Evolutionary conservation across 2,113 vertebrate species (phyloP), one percentile per base, ranked within the genome.

Genomic region (rat (Rattus norvegicus)): DNA sequence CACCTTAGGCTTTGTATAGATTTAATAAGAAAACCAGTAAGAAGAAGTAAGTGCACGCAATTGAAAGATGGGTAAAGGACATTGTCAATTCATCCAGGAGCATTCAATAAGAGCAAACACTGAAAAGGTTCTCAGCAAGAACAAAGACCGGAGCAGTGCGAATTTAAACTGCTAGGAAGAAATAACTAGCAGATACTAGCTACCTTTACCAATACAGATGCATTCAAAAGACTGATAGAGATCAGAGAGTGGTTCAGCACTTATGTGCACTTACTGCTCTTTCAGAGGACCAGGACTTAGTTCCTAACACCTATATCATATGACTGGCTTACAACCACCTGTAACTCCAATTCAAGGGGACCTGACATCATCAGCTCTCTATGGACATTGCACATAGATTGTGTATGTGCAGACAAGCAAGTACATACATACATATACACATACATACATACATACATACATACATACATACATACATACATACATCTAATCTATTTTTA

Each of bases 11-110:
- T 61, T 81, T 90, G 5, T 11, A 22, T 63, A 70, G 10, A 61
- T 73, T 72, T 72, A 79, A 73, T 81, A 75, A 88, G 70, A 75
- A 93, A 97, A 93, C 73, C 19, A 75, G 65, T 47, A 72, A 76
- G 26, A 84, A 77, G 30, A 84, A 83, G 33, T 89, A 67, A 88
- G 13, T n/a, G 30, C 16, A 47, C 49, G 81, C 36, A 61, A 77
- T 81, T 36, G 70, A 95, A 91, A 88, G 43, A 76, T 24, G 28
- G 24, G 36, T 72, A 73, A 88, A 91, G 93, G 26, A 72, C n/a
- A 87, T n/a, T 85, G 54, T 90, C 54, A 92, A 79, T 83, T 93
- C 65, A 88, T 56, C 47, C 11, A 95, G 86, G 43, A 69, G 52
- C 65, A 2, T 2, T 14, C 36, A 95, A 13, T 39, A 36, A 95